Evolutionary conservation across 2,113 vertebrate species (phyloP), one percentile per base, ranked within the genome.

Genomic region (Caretta caretta): DNA sequence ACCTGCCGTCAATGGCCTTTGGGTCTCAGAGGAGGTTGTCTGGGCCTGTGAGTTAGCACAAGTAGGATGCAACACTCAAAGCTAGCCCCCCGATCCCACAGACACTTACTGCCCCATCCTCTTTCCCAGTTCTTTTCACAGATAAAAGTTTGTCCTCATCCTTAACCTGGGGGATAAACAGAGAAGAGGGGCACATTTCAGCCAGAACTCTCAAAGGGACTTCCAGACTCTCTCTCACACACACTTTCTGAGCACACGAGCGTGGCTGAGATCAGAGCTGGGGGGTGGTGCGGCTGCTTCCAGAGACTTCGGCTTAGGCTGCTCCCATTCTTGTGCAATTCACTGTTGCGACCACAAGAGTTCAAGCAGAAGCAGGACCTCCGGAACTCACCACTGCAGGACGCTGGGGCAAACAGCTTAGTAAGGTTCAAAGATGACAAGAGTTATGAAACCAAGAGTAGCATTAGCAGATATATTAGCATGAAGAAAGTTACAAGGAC

Each of bases 71-170:
- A n/a, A 9, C 16, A 29, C 2, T 6, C n/a, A 6, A 14, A 4
- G 3, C 65, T 24, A 10, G 9, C 35, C 20, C 2, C 8, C 7
- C 38, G 35, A 22, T 80, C 14, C 22, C 35, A 46, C 80, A 91
- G 87, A 82, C 97, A 98, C 98, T 98, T 98, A 98, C 98, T 97
- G 98, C 94, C 98, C 98, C 97, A 0, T 98, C 98, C 96, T 98
- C 98, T 91, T 98, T 98, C 93, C 96, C 96, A 4, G 85, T 83
- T 93, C 93, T 98, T 97, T 96, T 98, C 95, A 90, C 96, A 53
- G 95, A 91, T 96, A 97, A 95, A 95, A 97, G 94, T 96, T 97
- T 98, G 97, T 98, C 98, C 92, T 98, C 98, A 90, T 98, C 98
- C 97, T 98, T 98, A 95, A 98, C 98, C 98, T 98, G 95, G 96